Conservation (phyloP, 30 jellyfish, hydroid and myxozoan genomes). For the Chrysaora quinquecirrha region DNA sequence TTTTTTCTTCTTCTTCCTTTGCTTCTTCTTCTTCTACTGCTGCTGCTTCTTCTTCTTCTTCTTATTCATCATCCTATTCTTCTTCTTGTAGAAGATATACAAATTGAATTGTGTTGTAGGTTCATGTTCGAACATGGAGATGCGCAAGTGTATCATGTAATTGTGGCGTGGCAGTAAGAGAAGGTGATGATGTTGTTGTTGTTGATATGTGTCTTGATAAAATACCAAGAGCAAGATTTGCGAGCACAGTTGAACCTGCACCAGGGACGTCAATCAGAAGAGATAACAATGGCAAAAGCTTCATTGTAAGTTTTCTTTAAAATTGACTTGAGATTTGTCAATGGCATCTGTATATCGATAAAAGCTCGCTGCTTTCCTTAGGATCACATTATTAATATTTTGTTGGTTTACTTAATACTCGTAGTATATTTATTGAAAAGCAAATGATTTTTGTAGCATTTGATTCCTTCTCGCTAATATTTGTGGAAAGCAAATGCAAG, state of each 20-base stretch:
- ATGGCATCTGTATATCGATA: too few relatives aligned
- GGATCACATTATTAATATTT: neutral
- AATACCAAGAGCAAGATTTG: conserved; percentile 87
- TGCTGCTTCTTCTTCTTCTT: too few relatives aligned
- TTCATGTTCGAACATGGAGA: conserved; percentile 87
- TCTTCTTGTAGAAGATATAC: too few relatives aligned
- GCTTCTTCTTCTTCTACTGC: too few relatives aligned
- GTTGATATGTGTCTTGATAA: conserved; percentile 94
- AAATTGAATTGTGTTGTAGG: too few relatives aligned
- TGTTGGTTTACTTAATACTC: neutral
- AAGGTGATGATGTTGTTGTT: conserved; percentile 92
- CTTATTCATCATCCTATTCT: too few relatives aligned
- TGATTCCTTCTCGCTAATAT: too few relatives aligned
- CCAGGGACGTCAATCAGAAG: conserved; percentile 72
- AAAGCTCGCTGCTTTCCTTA: too few relatives aligned
- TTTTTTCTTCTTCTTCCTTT: too few relatives aligned
- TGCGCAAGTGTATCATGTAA: conserved; percentile 89
- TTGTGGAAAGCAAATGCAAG: too few relatives aligned
- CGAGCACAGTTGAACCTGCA: conserved; percentile 84
- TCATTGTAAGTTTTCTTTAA: conserved; percentile 55
- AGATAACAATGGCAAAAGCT: conserved; percentile 81
- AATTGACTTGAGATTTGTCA: neutral
- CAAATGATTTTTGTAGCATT: neutral
- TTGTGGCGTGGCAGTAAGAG: conserved; percentile 94
- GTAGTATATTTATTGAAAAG: too few relatives aligned